Percentiles rank a stretch among this genome's conserved stretches.
These are phyloP conservation scores for Argyra leucocephala DNA, from an alignment of 2,888 invertebrate genomes.

Conservation along the genomic window DNA sequence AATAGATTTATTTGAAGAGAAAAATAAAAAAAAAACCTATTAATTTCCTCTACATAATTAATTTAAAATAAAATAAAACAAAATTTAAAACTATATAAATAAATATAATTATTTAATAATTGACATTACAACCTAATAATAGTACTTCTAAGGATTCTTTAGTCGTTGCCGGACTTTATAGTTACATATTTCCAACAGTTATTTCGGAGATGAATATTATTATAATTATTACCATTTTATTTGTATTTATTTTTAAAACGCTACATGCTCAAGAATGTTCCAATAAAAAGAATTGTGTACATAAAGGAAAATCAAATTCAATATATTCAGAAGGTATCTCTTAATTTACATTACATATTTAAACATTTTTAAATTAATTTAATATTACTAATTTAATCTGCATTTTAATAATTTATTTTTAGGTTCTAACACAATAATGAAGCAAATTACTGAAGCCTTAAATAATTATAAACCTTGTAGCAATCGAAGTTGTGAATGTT, in stretches of 20 bases:
- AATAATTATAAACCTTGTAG: slow-evolving; percentile 50
- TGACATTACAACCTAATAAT: too few relatives aligned
- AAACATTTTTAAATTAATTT: neutral
- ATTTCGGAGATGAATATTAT: neutral
- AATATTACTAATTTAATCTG: neutral
- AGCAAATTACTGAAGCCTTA: slow-evolving; percentile 47
- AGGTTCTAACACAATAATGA: slow-evolving; percentile 35
- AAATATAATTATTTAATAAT: too few relatives aligned
- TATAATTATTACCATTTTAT: neutral
- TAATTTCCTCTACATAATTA: too few relatives aligned
- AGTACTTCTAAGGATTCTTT: too few relatives aligned
- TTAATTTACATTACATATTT: too few relatives aligned
- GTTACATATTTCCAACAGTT: too few relatives aligned
- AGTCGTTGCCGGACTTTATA: too few relatives aligned
- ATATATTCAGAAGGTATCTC: neutral
- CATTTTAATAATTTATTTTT: slow-evolving; percentile 12
- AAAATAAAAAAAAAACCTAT: too few relatives aligned
- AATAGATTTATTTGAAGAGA: too few relatives aligned
- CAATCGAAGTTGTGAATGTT: slow-evolving; percentile 54
- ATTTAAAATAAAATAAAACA: too few relatives aligned
- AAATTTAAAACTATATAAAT: too few relatives aligned
- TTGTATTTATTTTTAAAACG: neutral
- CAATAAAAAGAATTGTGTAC: neutral
- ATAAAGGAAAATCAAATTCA: neutral
- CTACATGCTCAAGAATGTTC: neutral